These are phyloP conservation scores for Desoria tigrina DNA, from an alignment of 2,888 invertebrate genomes.

Conservation along the genomic window DNA sequence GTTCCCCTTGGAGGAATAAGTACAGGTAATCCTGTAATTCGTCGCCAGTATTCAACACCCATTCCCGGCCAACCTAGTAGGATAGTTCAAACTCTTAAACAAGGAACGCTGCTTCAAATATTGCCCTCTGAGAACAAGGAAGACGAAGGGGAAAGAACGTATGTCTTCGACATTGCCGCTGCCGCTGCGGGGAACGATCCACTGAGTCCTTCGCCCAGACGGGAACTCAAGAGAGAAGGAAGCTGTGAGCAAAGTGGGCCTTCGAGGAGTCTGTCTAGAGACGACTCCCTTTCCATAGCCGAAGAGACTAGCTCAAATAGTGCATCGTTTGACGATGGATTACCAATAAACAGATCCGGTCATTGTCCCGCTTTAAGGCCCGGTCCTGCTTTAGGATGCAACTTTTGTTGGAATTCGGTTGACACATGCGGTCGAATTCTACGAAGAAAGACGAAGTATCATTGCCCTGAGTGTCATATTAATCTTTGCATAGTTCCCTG, in stretches of 20 bases:
- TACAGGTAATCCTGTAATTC: constrained; percentile 41
- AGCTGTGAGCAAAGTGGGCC: constrained; percentile 2
- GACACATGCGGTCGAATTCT: constrained; percentile 79
- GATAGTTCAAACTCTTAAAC: constrained; percentile 21
- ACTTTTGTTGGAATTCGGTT: constrained; percentile 88
- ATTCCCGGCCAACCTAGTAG: constrained; percentile 21
- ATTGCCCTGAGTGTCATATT: constrained; percentile 85
- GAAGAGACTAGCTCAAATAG: constrained; percentile 31
- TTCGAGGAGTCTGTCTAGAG: constrained; percentile 7
- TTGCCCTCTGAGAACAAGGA: neutral
- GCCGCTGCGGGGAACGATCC: neutral
- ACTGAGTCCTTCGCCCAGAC: constrained; percentile 24
- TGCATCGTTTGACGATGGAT: constrained; percentile 34
- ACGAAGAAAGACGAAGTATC: constrained; percentile 83
- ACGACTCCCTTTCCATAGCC: constrained; percentile 10
- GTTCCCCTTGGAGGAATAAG: constrained; percentile 27
- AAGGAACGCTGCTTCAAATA: neutral
- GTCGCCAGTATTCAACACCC: constrained; percentile 52
- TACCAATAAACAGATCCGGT: constrained; percentile 63
- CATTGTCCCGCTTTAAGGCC: constrained; percentile 81
- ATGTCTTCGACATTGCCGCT: neutral
- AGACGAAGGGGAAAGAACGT: constrained; percentile 2
- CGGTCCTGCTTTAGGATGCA: constrained; percentile 78
- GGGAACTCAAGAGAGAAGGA: constrained; percentile 6
- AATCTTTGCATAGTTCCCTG: constrained; percentile 87